A percentile compares a stretch with the other conserved stretches of the same genome.
Conservation (phyloP, 2,888 invertebrate species). For the Orchesella flavescens region DNA sequence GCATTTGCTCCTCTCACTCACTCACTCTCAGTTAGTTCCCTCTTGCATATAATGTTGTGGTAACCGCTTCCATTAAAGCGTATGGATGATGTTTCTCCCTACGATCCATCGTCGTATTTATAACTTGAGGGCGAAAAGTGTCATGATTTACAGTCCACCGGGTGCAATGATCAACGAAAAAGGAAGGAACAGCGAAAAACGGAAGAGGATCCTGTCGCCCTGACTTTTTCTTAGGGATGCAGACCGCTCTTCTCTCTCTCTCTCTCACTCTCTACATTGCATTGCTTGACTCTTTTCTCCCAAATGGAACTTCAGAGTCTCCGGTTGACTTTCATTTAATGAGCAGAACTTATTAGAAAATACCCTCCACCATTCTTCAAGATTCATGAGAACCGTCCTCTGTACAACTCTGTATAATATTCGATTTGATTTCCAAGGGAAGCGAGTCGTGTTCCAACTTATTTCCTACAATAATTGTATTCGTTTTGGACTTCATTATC, state of each 20-base stretch:
- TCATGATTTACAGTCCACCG: conserved; percentile 72
- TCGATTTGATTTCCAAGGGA: not conserved
- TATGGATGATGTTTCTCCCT: conserved; percentile 34
- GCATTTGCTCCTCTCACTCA: conserved; percentile 20
- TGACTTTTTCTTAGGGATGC: conserved; percentile 17
- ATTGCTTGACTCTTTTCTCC: not conserved
- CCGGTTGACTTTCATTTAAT: not conserved
- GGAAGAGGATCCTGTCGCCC: conserved; percentile 37
- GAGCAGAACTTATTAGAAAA: conserved; percentile 23
- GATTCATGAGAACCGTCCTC: not conserved
- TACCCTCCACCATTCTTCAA: not conserved
- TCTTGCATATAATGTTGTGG: conserved; percentile 39
- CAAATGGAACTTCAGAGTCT: conserved; percentile 8
- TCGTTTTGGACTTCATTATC: no score
- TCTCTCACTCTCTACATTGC: not conserved
- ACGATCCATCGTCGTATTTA: conserved; percentile 49
- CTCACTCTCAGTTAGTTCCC: conserved; percentile 19
- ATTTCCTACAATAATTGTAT: no score
- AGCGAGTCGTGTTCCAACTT: not conserved
- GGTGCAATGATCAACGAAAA: conserved; percentile 70
- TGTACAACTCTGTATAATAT: not conserved
- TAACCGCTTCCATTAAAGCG: conserved; percentile 43
- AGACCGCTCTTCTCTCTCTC: not conserved
- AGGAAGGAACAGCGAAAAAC: conserved; percentile 20
- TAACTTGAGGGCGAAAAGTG: conserved; percentile 65